Base-by-base conservation (phyloP, 1,140 invertebrate species). In the Pseudomyrmex gracilis region DNA sequence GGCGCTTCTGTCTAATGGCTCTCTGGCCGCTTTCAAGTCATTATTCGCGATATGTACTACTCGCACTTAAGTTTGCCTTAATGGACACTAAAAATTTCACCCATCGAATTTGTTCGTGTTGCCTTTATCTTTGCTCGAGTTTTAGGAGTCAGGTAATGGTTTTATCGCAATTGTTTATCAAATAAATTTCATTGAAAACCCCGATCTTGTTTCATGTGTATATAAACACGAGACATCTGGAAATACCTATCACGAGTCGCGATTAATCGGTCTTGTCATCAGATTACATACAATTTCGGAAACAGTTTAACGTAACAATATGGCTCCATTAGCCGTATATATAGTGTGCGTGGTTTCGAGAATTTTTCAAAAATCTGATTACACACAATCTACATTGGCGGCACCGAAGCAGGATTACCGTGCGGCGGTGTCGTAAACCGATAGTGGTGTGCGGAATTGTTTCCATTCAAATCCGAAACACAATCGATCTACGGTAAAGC, bases 291-390 rank as follows among this genome's bases (percentile, higher is more conserved):
- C 47, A 76, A 67, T 87, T 76, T 66, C 43, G 77, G 34, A 53
- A 49, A 76, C 43, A 51, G 55, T 60, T 83, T 67, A 86, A 83
- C 66, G 57, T 17, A 53, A 51, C 84, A 45, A 47, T 60, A 68
- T 53, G 78, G 63, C 63, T 58, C 64, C 71, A 83, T 87, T 87
- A 87, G 20, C 13, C 49, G 86, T 15, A 13, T 43, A 58, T 43
- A 17, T 34, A 22, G 60, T 49, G 55, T 61, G 57, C 34, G 15
- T 60, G 43, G 20, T 57, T 67, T 68, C 8, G 53, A 1, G 55
- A 74, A 74, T 86, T 86, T 86, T 86, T 85, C 61, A 49, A 66
- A 68, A 85, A 82, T n/a, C 70, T 86, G 85, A 86, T 86, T 74
- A 86, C 85, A 78, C 58, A 78, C 58, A 51, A 58, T 73, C 57